These are phyloP conservation scores for Diplolepis rosae DNA, from an alignment of 2,888 invertebrate genomes.

Conservation along the genomic window DNA sequence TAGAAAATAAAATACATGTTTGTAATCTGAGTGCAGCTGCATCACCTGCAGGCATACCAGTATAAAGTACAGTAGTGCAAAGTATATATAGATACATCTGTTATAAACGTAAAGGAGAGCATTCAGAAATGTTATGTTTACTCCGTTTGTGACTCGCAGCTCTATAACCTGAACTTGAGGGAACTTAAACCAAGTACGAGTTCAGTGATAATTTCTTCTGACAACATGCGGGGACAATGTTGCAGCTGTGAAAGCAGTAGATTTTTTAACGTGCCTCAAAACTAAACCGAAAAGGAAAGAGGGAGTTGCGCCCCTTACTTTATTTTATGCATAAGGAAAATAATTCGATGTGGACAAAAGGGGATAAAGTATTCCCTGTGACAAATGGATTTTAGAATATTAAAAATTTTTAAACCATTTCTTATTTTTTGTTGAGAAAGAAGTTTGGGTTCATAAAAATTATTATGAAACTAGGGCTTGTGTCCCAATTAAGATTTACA, in stretches of 20 bases:
- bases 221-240: constrained; percentile 23
- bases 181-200: constrained; percentile 27
- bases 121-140: constrained; percentile 18
- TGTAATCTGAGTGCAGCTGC: constrained; percentile 7
- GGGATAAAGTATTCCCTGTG: neutral
- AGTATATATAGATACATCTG: constrained; percentile 1
- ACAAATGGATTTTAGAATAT: neutral
- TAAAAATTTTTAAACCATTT: neutral
- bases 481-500: too few species aligned
- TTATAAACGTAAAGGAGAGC: constrained; percentile 15
- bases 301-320: neutral
- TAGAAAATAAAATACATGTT: neutral
- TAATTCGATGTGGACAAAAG: neutral
- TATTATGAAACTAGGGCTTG: too few species aligned
- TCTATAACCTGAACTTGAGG: constrained; percentile 15
- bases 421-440: neutral
- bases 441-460: neutral
- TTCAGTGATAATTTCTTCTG: constrained; percentile 28
- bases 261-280: constrained; percentile 24
- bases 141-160: constrained; percentile 10
- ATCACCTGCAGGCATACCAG: neutral
- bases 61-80: neutral
- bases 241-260: constrained; percentile 22
- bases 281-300: constrained; percentile 4
- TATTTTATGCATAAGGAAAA: neutral